Conservation (phyloP, 2,797 vertebrate genomes). For the Lagocephalus sceleratus region DNA sequence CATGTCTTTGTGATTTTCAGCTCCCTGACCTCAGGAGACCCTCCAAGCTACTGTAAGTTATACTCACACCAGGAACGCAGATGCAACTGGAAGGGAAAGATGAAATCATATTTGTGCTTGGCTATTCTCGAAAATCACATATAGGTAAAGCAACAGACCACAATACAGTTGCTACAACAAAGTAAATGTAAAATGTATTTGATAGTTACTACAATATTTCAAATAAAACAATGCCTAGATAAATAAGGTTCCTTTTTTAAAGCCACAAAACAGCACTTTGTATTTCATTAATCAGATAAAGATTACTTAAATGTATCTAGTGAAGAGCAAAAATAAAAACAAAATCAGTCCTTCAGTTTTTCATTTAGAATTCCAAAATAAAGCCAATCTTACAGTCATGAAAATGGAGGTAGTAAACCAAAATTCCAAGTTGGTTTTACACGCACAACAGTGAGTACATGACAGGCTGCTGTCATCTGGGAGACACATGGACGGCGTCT, state of each 20-base stretch:
- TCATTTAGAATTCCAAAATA: too few species aligned
- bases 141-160: conserved; percentile 24
- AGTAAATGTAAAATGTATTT: conserved; percentile 13
- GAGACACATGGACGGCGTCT: conserved; percentile 9
- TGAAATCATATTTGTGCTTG: conserved; percentile 32
- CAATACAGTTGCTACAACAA: conserved; percentile 28
- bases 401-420: too few species aligned
- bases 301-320: not conserved
- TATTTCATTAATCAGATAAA: not conserved
- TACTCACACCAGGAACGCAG: conserved; percentile 68
- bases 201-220: conserved; percentile 15
- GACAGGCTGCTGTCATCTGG: too few species aligned
- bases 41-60: conserved; percentile 72
- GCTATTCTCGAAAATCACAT: conserved; percentile 30
- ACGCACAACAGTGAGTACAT: conserved; percentile 2
- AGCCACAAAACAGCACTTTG: too few species aligned
- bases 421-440: too few species aligned
- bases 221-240: not conserved
- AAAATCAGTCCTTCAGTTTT: too few species aligned
- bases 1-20: conserved; percentile 82
- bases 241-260: too few species aligned
- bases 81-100: conserved; percentile 53
- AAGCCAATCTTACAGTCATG: too few species aligned
- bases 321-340: too few species aligned
- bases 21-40: conserved; percentile 80